Conservation (phyloP, 2,888 invertebrate species). For the Amblyjoppa proteus region DNA sequence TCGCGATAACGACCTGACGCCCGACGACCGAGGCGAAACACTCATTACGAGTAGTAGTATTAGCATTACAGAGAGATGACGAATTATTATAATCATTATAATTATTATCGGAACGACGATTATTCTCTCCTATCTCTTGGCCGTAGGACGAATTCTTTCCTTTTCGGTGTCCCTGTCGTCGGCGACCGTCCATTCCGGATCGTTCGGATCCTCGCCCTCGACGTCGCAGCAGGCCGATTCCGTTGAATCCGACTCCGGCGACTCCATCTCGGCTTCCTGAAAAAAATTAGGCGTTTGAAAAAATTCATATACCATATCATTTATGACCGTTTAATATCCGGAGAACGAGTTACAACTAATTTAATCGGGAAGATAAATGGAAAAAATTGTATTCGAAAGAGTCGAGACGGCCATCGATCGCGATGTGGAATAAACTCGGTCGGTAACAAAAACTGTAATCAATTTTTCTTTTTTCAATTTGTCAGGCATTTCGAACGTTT, state of each 20-base stretch:
- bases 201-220: constrained; percentile 91
- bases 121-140: constrained; percentile 84
- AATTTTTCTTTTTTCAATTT: too few relatives aligned
- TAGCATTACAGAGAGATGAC: constrained; percentile 64
- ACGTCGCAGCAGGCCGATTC: constrained; percentile 88
- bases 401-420: too few relatives aligned
- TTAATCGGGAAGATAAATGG: neutral
- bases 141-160: constrained; percentile 83
- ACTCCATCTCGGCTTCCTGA: constrained; percentile 86
- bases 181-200: constrained; percentile 92
- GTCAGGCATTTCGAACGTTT: too few relatives aligned
- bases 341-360: neutral
- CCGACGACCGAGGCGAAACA: constrained; percentile 46
- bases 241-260: constrained; percentile 85
- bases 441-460: too few relatives aligned
- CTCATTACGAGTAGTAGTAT: constrained; percentile 53
- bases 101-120: constrained; percentile 64
- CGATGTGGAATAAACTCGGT: too few relatives aligned
- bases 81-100: constrained; percentile 56
- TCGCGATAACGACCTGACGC: constrained; percentile 26
- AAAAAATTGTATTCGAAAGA: neutral
- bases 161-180: constrained; percentile 85
- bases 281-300: constrained; percentile 32
- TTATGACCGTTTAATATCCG: neutral
- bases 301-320: neutral